Conservation (phyloP, 1,140 invertebrate genomes). For the Drosophila pseudoananassae region DNA sequence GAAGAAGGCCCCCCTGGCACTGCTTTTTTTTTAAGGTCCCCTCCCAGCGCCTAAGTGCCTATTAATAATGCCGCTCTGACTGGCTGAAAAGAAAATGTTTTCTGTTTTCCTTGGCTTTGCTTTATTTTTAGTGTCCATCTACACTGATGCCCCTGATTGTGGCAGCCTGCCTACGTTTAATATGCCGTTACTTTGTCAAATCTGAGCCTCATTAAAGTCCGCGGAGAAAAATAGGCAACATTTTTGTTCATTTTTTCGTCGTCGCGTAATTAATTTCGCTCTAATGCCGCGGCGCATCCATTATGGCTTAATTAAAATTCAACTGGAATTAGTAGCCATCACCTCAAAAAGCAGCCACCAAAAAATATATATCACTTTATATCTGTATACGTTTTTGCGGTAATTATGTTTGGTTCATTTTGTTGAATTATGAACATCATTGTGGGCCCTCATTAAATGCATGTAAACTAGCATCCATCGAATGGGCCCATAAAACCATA, state of each 20-base stretch:
- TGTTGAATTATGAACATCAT: constrained; percentile 19
- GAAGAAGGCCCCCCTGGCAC: background rate
- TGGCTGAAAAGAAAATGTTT: constrained; percentile 39
- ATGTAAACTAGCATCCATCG: constrained; percentile 63
- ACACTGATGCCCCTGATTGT: constrained; percentile 25
- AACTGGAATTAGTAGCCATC: constrained; percentile 36
- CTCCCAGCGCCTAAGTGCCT: constrained; percentile 66
- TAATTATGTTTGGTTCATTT: constrained; percentile 31
- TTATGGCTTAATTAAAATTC: constrained; percentile 68
- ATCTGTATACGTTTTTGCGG: constrained; percentile 11
- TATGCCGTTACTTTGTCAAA: constrained; percentile 78
- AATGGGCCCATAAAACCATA: constrained; percentile 36
- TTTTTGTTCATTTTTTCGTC: constrained; percentile 16
- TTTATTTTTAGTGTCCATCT: constrained; percentile 74
- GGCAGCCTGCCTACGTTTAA: constrained; percentile 60
- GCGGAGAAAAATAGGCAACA: constrained; percentile 39
- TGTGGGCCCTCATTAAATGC: constrained; percentile 62
- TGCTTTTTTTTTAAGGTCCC: background rate
- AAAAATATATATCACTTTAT: constrained; percentile 10
- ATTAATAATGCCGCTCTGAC: constrained; percentile 68
- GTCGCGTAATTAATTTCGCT: constrained; percentile 64
- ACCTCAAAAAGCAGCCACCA: background rate
- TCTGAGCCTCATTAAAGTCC: constrained; percentile 73
- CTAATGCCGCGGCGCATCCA: constrained; percentile 60
- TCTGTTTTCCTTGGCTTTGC: constrained; percentile 51